Evolutionary conservation across 1,140 invertebrate genomes (phyloP), one percentile per base, ranked within the genome.

Genomic region (Cataglyphis hispanica): DNA sequence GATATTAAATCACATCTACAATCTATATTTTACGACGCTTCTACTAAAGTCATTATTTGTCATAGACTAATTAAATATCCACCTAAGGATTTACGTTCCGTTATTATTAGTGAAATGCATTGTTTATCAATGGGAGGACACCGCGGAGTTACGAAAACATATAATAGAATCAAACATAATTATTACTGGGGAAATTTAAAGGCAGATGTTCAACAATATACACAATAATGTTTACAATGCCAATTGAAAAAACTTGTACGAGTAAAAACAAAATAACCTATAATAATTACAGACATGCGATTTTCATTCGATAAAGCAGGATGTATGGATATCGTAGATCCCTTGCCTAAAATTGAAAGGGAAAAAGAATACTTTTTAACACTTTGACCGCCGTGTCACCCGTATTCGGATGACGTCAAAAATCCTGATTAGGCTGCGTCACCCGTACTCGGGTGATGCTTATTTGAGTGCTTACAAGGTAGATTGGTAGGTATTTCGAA

Each of bases 241-340:
- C 27, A 74, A 53, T 4, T 46, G 3, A 43, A 46, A 27, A 74
- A 74, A 56, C 11, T 27, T 72, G 40, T 27, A 46, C 6, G 76
- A 31, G 25, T 63, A 3, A 81, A 83, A 46, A 75, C 50, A 2
- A 84, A 58, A 58, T 81, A 86, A 11, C 61, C 50, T 2, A 76
- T 86, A 50, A 66, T 74, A 31, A 69, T 86, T 6, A 83, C 84
- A 0, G 83, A 85, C 31, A 81, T 50, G 1, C 80, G 80, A 13
- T 37, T 19, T 3, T 31, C 63, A 0, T 76, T 88, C 19, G 66
- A 84, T 0, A 84, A 84, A 31, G 34, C 84, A 11, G 66, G n/a
- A n/a, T n/a, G 78, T 0, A 69, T 89, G 56, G 86, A 89, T 25
- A 85, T 87, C 0, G 86, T 89, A 6, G 86, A 77, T 2, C 58